Percentiles rank a stretch among this genome's conserved stretches.
phyloP scores from a whole-genome alignment of 2,113 vertebrate species.

The Coptodon bakossiorum region DNA sequence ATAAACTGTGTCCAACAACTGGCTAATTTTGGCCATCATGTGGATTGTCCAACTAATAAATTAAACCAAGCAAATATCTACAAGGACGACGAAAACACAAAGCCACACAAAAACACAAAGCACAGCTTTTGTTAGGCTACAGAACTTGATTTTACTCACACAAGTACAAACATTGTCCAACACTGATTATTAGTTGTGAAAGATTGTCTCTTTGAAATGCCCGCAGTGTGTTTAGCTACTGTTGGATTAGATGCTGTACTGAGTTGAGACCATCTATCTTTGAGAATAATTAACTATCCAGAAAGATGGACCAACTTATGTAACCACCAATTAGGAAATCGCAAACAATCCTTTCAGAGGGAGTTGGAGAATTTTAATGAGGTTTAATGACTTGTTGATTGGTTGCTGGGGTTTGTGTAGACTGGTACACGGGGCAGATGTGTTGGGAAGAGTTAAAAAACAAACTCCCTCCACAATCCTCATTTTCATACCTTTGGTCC shows the following conservation, averaged over 20 bases:
- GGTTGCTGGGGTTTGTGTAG: conserved; percentile 25
- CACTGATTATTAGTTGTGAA: conserved; percentile 21
- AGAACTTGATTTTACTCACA: background rate
- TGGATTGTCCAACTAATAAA: background rate
- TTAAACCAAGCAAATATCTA: background rate
- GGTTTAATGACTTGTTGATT: conserved; percentile 46
- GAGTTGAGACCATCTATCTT: conserved; percentile 26
- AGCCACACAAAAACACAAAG: background rate
- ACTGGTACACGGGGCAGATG: conserved; percentile 9
- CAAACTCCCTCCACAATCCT: background rate
- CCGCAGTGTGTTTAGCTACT: conserved; percentile 29
- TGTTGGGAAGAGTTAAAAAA: conserved; percentile 15
- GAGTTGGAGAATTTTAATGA: conserved; percentile 45
- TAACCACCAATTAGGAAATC: conserved; percentile 63
- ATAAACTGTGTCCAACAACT: background rate
- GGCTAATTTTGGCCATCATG: background rate
- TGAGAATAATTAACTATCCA: conserved; percentile 60
- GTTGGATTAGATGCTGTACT: conserved; percentile 32
- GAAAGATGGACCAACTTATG: conserved; percentile 59
- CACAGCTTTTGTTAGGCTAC: background rate
- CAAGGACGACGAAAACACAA: background rate
- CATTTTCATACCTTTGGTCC: background rate
- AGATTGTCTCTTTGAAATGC: conserved; percentile 13
- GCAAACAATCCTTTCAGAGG: conserved; percentile 30
- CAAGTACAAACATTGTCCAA: background rate